Evolutionary conservation across 2,113 vertebrate genomes (phyloP).

Genomic region (Aramus guarauna): DNA sequence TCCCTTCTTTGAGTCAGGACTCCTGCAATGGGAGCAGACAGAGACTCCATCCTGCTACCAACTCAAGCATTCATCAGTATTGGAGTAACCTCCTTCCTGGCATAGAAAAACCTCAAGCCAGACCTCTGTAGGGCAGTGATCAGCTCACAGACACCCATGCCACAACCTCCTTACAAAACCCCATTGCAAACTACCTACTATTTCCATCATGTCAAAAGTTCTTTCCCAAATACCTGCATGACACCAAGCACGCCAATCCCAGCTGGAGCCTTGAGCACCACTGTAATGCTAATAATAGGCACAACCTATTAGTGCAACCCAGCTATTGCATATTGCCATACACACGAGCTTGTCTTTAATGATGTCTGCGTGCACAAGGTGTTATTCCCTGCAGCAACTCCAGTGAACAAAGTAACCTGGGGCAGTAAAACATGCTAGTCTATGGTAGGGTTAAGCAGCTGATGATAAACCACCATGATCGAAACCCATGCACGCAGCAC

Average conservation of each 20-base stretch:
- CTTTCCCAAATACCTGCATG: background rate
- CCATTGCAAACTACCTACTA: background rate
- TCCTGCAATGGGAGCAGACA: background rate
- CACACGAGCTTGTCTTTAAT: background rate
- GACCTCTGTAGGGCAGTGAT: background rate
- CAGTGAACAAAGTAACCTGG: background rate
- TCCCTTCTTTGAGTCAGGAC: background rate
- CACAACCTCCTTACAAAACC: background rate
- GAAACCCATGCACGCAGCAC: background rate
- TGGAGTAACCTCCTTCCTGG: background rate
- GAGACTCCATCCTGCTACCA: background rate
- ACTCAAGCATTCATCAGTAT: background rate
- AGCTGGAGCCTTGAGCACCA: rapidly evolving
- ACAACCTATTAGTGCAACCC: background rate
- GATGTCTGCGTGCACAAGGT: background rate
- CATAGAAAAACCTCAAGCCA: background rate
- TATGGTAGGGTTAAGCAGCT: background rate
- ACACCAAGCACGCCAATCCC: background rate
- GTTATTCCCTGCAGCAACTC: background rate
- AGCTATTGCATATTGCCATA: background rate
- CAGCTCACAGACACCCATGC: background rate
- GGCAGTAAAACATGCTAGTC: background rate
- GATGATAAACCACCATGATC: background rate
- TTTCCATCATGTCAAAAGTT: rapidly evolving
- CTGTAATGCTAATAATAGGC: background rate